Evolutionary conservation across 2,888 invertebrate species (phyloP).

Genomic region (Heliconius ismenius): DNA sequence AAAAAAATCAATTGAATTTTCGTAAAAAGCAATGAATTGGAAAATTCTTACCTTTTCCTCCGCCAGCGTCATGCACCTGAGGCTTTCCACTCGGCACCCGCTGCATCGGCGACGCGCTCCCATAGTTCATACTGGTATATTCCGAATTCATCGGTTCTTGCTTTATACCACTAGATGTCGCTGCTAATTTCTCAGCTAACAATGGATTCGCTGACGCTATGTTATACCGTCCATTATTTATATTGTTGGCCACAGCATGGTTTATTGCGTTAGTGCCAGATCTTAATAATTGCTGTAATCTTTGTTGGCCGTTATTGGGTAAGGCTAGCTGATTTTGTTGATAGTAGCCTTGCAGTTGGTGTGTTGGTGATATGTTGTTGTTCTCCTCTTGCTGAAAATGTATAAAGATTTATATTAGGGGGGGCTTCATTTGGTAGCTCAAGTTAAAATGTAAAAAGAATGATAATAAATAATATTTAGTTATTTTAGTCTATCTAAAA

Average conservation of each 20-base stretch:
- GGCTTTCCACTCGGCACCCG: slow-evolving; percentile 79
- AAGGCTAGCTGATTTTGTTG: slow-evolving; percentile 66
- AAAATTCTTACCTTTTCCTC: slow-evolving; percentile 79
- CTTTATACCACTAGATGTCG: slow-evolving; percentile 86
- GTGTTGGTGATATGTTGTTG: slow-evolving; percentile 74
- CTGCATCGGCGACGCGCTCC: slow-evolving; percentile 77
- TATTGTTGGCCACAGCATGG: slow-evolving; percentile 72
- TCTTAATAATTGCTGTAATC: slow-evolving; percentile 72
- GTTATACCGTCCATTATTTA: slow-evolving; percentile 85
- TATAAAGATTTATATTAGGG: not conserved
- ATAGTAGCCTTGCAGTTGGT: slow-evolving; percentile 74
- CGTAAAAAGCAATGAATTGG: not conserved
- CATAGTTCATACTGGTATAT: slow-evolving; percentile 79
- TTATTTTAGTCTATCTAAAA: too few species aligned
- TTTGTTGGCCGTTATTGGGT: slow-evolving; percentile 73
- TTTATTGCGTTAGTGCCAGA: slow-evolving; percentile 77
- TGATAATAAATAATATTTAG: too few species aligned
- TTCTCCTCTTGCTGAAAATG: slow-evolving; percentile 81
- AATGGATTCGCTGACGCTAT: slow-evolving; percentile 93
- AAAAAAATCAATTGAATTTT: too few species aligned
- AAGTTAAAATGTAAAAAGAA: too few species aligned
- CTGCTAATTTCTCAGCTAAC: slow-evolving; percentile 90
- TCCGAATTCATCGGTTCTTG: slow-evolving; percentile 78
- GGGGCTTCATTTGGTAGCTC: not conserved
- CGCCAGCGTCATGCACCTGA: slow-evolving; percentile 78